Base-by-base conservation (phyloP, 2,113 vertebrate species). In the Eulemur macaco region DNA sequence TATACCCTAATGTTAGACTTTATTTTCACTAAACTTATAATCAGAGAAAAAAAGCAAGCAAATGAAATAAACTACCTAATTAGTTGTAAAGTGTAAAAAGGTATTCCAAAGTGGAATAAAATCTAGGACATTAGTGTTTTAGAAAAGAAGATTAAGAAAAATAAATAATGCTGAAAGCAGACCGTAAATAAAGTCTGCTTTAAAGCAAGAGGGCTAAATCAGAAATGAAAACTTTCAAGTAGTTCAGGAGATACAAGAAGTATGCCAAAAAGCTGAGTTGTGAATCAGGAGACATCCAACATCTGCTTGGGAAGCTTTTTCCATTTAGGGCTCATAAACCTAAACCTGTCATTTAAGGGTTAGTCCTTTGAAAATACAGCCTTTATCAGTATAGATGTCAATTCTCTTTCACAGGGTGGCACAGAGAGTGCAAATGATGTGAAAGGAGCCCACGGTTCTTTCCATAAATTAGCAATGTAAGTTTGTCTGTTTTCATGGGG, bases 41-140 rank as follows among this genome's bases (percentile, higher is more conserved):
- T 89, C 66, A 81, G 60, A n/a, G 76, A 74, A 86, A 27, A 86
- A 85, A 94, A 92, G 58, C n/a, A 91, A 97, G 56, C 47, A 73
- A 63, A 39, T 73, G 5, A 83, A 92, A 88, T 58, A 63, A 94
- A 94, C 1, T 13, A 82, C 42, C 37, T 54, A 76, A 69, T 39
- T 14, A 25, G 31, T 77, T 76, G 81, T 81, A 86, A 92, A 89
- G 42, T 9, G n/a, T 86, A 68, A 86, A 94, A 68, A 92, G 85
- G 25, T 73, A 15, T 18, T 89, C 45, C 47, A 37, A n/a, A 20
- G 10, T 56, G 20, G 64, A 31, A 6, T 37, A 89, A 76, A 89
- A 69, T 63, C 47, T 69, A 89, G 56, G 76, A 66, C 18, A 91
- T 23, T 15, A 50, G 13, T 45, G 6, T 50, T 84, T 94, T 85